These are phyloP conservation scores for Lycophotia porphyrea DNA, from an alignment of 2,888 invertebrate genomes.

Conservation along the genomic window DNA sequence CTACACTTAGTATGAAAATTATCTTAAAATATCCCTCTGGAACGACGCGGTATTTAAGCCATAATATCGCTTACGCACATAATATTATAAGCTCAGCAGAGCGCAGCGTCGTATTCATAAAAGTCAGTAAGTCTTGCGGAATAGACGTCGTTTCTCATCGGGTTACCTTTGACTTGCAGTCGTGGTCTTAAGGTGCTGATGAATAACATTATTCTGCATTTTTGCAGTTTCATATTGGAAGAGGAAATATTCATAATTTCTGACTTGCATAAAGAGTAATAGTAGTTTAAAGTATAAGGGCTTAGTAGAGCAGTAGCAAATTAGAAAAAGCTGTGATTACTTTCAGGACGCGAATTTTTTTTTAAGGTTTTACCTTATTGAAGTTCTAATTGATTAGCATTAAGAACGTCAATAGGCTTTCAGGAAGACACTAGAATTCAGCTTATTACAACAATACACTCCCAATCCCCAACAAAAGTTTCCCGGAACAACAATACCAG, in stretches of 20 bases:
- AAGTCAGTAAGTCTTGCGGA: slow-evolving; percentile 53
- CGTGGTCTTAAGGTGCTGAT: slow-evolving; percentile 12
- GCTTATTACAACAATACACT: neutral
- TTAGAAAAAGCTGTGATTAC: neutral
- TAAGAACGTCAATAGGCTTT: too few relatives aligned
- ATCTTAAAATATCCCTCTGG: slow-evolving; percentile 47
- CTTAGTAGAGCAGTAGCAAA: neutral
- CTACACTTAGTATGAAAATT: slow-evolving; percentile 60
- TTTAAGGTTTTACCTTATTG: neutral
- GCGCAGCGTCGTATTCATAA: slow-evolving; percentile 55
- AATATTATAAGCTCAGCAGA: slow-evolving; percentile 62
- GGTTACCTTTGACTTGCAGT: slow-evolving; percentile 42
- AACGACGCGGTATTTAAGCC: slow-evolving; percentile 42
- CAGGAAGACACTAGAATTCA: neutral
- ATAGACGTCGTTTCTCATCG: slow-evolving; percentile 50
- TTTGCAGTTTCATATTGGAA: slow-evolving; percentile 2
- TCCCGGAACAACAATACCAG: slow-evolving; percentile 24
- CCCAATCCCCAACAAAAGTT: slow-evolving; percentile 16
- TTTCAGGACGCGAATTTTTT: neutral
- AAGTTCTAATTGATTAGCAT: too few relatives aligned
- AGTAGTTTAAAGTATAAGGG: neutral
- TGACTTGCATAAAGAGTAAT: neutral
- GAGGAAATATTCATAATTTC: neutral
- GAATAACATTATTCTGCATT: slow-evolving; percentile 1
- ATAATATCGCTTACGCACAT: slow-evolving; percentile 64